Evolutionary conservation across 2,113 vertebrate species (phyloP), one percentile per base, ranked within the genome.

Genomic region (Poeciliopsis retropinna): DNA sequence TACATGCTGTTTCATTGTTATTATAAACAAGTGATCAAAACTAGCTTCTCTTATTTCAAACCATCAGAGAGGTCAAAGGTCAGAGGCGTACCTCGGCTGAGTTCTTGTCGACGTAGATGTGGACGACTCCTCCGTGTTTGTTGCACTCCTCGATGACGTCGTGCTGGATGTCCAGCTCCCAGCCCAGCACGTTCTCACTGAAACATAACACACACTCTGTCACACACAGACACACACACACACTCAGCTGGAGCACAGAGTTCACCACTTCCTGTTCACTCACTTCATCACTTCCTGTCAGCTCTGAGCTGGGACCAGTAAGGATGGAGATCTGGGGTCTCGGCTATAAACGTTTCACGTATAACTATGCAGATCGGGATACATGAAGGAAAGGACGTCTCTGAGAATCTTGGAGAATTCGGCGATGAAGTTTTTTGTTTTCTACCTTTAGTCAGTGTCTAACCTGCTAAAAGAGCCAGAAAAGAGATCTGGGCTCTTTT

Each of bases 91-190:
- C 98, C 96, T 99, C 96, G 87, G 96, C 88, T 61, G 98, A 99
- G 91, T 97, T 99, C 90, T 97, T 97, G 90, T 99, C 98, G 28
- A 99, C 97, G 9, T 98, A 99, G 91, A 99, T 97, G 90, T 99
- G 97, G 76, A 99, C 96, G 47, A 98, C 95, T 80, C 97, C 98
- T 69, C 98, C 98, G 1, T 99, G 97, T 92, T 98, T 98, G 95
- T 98, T 99, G 90, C 97, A 99, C 90, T 99, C 98, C 88, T 98
- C 97, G 78, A 98, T 97, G 47, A 99, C 97, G 89, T 99, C 97
- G 86, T 97, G 97, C 81, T 97, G 97, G 85, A 99, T 99, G 83
- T 99, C 97, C 67, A 95, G 84, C 85, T 98, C 97, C 98, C 97
- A 99, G 44, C 96, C 97, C 74, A 92, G 94, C 85, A 95, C 92